Base-by-base conservation (phyloP, 2,797 vertebrate genomes). In the Paguma larvata region DNA sequence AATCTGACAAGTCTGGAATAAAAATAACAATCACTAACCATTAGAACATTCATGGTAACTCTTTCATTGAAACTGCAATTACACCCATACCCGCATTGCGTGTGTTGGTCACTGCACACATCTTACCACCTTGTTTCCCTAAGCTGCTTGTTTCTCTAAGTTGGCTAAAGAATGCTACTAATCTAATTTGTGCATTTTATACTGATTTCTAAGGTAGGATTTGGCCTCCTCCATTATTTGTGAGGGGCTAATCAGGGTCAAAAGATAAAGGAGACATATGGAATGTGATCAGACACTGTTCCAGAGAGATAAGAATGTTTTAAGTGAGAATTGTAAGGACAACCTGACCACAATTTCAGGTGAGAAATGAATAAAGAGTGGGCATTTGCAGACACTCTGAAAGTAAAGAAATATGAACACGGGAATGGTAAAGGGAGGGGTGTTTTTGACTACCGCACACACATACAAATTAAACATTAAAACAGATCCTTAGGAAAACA, bases 241-340 rank as follows among this genome's bases (percentile, higher is more conserved):
- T 65, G 77, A 87, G 70, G 18, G 65, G 82, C 38, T 80, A 96
- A 96, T 92, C 77, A 87, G 46, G 44, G 59, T 87, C 38, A 80
- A 96, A 94, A 96, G 65, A 88, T 84, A 89, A 90, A 92, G 48
- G 3, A 91, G 38, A 85, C n/a, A 5, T 48, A 46, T 18, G 6
- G 21, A 84, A 83, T 82, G 59, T 72, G 79, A 84, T 78, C 53
- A 86, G 62, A 72, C 14, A 62, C 38, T 86, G 51, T 41, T 87
- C 19, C 16, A 44, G 62, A 83, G 62, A 91, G n/a, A 78, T 83
- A 83, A 89, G 86, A n/a, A 34, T 51, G 46, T 23, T 65, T 91
- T 48, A 87, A 85, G 32, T 27, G 56, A 9, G 14, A 34, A 53
- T 63, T 89, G 6, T 68, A 94, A 94, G 56, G 80, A 63, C 32